phyloP scores from a whole-genome alignment of 1,140 invertebrate species.

The Oscheius sp. region DNA sequence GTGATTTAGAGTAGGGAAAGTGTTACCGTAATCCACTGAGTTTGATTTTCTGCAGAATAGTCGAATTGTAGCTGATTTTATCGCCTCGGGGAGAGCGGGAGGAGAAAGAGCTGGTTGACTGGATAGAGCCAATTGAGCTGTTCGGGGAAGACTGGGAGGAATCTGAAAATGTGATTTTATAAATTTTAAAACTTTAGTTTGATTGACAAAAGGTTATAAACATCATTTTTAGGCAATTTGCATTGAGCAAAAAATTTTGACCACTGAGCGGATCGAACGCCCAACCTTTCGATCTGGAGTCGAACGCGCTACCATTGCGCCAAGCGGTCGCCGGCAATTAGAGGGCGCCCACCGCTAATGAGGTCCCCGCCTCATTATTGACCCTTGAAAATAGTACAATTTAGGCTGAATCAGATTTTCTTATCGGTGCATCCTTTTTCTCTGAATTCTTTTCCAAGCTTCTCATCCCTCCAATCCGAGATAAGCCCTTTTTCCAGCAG shows the following conservation, averaged over 20 bases:
- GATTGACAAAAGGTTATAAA: too few relatives aligned
- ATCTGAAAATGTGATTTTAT: background rate
- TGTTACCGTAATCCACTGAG: constrained; percentile 8
- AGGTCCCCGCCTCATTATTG: too few relatives aligned
- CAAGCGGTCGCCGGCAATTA: too few relatives aligned
- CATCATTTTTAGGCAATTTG: too few relatives aligned
- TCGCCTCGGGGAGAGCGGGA: background rate
- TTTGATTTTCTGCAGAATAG: background rate
- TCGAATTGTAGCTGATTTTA: background rate
- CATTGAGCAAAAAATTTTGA: constrained; percentile 30
- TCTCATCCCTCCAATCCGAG: too few relatives aligned
- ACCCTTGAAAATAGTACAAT: too few relatives aligned
- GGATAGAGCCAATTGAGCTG: background rate
- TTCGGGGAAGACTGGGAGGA: background rate
- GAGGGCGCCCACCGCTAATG: too few relatives aligned
- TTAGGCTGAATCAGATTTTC: too few relatives aligned
- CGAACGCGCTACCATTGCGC: background rate
- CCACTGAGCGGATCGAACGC: constrained; percentile 40
- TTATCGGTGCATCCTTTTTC: too few relatives aligned
- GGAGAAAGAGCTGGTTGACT: background rate
- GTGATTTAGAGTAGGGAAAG: background rate
- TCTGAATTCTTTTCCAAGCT: too few relatives aligned
- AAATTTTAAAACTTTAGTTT: too few relatives aligned
- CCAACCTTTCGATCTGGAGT: background rate
- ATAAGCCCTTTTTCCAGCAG: too few relatives aligned